phyloP scores from a whole-genome alignment of 2,797 vertebrate genomes.

The Danio albolineatus region DNA sequence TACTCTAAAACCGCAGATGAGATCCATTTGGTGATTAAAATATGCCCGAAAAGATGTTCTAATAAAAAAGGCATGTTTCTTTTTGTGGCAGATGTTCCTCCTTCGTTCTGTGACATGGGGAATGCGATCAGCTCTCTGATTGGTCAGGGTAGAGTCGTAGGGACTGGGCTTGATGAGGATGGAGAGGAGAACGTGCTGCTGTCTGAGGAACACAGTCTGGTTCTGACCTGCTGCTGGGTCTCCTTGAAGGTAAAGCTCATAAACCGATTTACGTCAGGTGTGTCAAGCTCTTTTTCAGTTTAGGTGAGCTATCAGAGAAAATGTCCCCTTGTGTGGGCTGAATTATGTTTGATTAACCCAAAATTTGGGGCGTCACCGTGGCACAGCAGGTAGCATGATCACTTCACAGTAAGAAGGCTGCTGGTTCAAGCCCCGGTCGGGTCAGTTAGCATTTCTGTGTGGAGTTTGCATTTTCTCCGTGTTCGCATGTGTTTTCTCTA shows the following conservation, averaged over 20 bases:
- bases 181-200: constrained; percentile 82
- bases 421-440: too few relatives aligned
- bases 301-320: too few relatives aligned
- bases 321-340: too few relatives aligned
- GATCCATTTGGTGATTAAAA: not conserved
- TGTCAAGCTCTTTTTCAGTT: too few relatives aligned
- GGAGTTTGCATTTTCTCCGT: too few relatives aligned
- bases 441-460: too few relatives aligned
- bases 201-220: constrained; percentile 88
- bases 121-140: constrained; percentile 87
- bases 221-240: constrained; percentile 94
- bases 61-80: not conserved
- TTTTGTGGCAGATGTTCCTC: constrained; percentile 77
- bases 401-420: too few relatives aligned
- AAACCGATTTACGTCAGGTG: too few relatives aligned
- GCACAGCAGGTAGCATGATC: too few relatives aligned
- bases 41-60: not conserved
- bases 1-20: constrained; percentile 46
- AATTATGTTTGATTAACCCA: too few relatives aligned
- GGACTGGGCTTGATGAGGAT: constrained; percentile 67
- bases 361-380: too few relatives aligned
- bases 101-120: constrained; percentile 92
- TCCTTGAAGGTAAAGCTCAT: constrained; percentile 84
- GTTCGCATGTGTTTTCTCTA: too few relatives aligned
- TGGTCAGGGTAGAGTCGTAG: constrained; percentile 71